Conservation (phyloP, 2,888 invertebrate genomes). For the Euplagia quadripunctaria region DNA sequence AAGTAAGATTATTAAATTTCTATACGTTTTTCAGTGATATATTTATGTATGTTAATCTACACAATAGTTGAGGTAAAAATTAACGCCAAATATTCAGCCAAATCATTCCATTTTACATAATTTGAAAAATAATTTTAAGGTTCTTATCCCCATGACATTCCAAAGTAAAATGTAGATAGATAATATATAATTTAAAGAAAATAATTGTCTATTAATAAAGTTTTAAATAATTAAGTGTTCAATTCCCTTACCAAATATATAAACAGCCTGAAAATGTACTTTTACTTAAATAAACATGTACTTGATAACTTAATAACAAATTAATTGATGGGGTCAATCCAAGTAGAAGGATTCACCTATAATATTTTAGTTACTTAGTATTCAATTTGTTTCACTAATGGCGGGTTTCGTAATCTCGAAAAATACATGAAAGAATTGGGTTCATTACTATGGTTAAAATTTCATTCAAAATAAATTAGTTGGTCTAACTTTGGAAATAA, state of each 20-base stretch:
- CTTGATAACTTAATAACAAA: conserved; percentile 17
- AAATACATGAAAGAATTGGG: too few species aligned
- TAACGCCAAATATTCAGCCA: conserved; percentile 51
- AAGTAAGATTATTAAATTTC: background rate
- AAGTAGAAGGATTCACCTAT: background rate
- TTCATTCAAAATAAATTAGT: too few species aligned
- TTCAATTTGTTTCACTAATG: background rate
- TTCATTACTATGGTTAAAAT: too few species aligned
- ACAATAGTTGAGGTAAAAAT: conserved; percentile 4
- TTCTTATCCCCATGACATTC: conserved; percentile 59
- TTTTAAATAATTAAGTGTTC: conserved; percentile 68
- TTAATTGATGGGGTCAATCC: background rate
- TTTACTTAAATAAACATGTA: conserved; percentile 36
- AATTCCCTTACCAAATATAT: conserved; percentile 54
- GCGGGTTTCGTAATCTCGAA: background rate
- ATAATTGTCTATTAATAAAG: conserved; percentile 68
- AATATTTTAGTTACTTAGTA: background rate
- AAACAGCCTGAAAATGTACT: conserved; percentile 46
- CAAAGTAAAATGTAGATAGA: conserved; percentile 64
- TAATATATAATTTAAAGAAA: conserved; percentile 55
- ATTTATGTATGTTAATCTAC: background rate
- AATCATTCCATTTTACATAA: conserved; percentile 29
- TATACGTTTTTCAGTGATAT: background rate
- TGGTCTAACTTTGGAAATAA: too few species aligned
- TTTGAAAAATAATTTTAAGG: conserved; percentile 25